Evolutionary conservation across 2,113 vertebrate genomes (phyloP).

Genomic region (Sander vitreus): DNA sequence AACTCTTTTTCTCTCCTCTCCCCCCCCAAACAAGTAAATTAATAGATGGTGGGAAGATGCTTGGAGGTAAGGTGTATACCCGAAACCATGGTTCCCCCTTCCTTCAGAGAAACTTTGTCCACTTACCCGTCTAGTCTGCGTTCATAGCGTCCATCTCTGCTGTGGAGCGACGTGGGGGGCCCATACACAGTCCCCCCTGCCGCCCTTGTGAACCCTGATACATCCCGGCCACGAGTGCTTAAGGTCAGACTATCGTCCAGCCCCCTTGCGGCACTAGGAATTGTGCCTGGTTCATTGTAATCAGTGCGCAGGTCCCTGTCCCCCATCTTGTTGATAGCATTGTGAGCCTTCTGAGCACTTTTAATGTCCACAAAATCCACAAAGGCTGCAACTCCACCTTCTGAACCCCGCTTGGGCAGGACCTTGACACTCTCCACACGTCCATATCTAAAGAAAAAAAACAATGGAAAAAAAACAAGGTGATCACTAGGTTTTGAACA

Average conservation of each 20-base stretch:
- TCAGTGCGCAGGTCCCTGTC: slow-evolving; percentile 99
- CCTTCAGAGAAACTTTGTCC: slow-evolving; percentile 86
- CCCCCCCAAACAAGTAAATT: slow-evolving; percentile 76
- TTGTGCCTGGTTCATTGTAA: slow-evolving; percentile 99
- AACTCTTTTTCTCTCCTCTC: slow-evolving; percentile 62
- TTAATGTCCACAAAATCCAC: slow-evolving; percentile 99
- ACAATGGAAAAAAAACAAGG: slow-evolving; percentile 40
- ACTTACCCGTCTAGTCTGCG: slow-evolving; percentile 90
- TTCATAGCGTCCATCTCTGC: slow-evolving; percentile 99
- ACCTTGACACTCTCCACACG: slow-evolving; percentile 99
- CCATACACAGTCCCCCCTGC: slow-evolving; percentile 95
- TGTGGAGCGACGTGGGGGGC: slow-evolving; percentile 96
- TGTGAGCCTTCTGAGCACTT: slow-evolving; percentile 99
- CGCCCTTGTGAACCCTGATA: slow-evolving; percentile 99
- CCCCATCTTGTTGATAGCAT: slow-evolving; percentile 99
- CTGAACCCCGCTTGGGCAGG: slow-evolving; percentile 97
- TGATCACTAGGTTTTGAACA: slow-evolving; percentile 23
- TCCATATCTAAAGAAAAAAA: slow-evolving; percentile 90
- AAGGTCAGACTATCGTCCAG: slow-evolving; percentile 99
- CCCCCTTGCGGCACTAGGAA: slow-evolving; percentile 96
- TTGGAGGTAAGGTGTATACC: slow-evolving; percentile 78
- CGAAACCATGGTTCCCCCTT: slow-evolving; percentile 79
- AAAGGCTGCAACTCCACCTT: slow-evolving; percentile 98
- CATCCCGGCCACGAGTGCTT: slow-evolving; percentile 94
- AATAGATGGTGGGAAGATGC: slow-evolving; percentile 83